These are phyloP conservation scores for Melieria omissa DNA, from an alignment of 2,888 invertebrate species.

Conservation along the genomic window DNA sequence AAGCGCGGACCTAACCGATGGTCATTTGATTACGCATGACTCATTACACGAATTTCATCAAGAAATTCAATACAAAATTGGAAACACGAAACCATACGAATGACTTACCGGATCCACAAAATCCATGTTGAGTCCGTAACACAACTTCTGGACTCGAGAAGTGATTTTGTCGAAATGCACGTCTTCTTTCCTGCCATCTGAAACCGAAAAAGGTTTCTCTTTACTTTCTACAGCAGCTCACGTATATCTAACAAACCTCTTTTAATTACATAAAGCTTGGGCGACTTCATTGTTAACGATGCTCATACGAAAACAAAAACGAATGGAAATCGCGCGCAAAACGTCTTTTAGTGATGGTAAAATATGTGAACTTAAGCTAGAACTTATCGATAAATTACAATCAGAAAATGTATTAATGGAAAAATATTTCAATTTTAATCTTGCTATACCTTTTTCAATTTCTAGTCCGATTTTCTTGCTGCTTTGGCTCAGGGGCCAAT, in stretches of 20 bases:
- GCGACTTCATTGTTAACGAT: slow-evolving; percentile 38
- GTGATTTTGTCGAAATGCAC: slow-evolving; percentile 99
- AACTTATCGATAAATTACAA: no score
- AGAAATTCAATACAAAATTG: neutral
- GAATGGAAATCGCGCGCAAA: no score
- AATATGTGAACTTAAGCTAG: no score
- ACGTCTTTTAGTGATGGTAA: no score
- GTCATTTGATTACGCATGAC: no score
- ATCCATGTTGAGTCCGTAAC: slow-evolving; percentile 95
- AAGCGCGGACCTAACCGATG: no score
- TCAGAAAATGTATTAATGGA: no score
- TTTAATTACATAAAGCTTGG: slow-evolving; percentile 68
- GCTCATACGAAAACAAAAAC: neutral
- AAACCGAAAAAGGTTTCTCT: slow-evolving; percentile 10
- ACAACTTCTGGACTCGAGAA: slow-evolving; percentile 92
- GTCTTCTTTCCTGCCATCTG: slow-evolving; percentile 89
- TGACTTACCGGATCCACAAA: slow-evolving; percentile 93
- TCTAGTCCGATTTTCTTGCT: no score
- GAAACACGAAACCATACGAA: neutral
- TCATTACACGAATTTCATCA: no score
- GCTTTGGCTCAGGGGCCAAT: no score
- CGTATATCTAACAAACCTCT: slow-evolving; percentile 60
- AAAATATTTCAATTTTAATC: no score
- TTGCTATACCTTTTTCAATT: no score
- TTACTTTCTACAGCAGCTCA: neutral